Base-by-base conservation (phyloP, 2,888 invertebrate genomes). In the Polymixis flavicincta region DNA sequence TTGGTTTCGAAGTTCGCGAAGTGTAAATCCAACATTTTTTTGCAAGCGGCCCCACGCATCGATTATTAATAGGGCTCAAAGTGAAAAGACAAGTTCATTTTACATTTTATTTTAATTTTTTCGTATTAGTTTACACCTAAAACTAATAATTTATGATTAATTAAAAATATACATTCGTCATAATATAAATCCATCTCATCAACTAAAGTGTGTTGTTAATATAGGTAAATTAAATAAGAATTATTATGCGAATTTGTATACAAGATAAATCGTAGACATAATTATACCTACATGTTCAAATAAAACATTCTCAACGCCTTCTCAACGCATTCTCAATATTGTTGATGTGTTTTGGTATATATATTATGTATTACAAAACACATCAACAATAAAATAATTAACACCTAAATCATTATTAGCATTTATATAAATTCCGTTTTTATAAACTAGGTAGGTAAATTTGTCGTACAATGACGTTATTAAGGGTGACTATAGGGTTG, bases 121-220 rank as follows among this genome's bases (percentile, higher is more conserved):
- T 88, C 85, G 84, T 87, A 89, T 86, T 84, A 89, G 81, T 84
- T 89, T 90, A 90, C 84, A 87, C 85, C 89, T 91, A 90, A 84
- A 89, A 86, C 89, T 89, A 90, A 89, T 88, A 85, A 77, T 81
- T 83, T 67, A 83, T 74, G 52, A 80, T 80, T 86, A 88, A 82
- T 87, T 89, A 87, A 88, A 90, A 89, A 88, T 87, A 86, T 87
- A 85, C 85, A 85, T 87, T 89, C 84, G 76, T 85, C 81, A 83
- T 86, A 89, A 71, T 82, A 84, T 78, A 85, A 88, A 88, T 88
- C 82, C 87, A 76, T 69, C 61, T 68, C 85, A 86, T 86, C 86
- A 89, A 85, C 77, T 88, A 87, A 85, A 83, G 82, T 84, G 87
- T 72, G 76, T 83, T 22, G 14, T 60, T 28, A 48, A 14, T n/a